phyloP scores from a whole-genome alignment of 2,888 invertebrate species.

The Drosophila mimetica region DNA sequence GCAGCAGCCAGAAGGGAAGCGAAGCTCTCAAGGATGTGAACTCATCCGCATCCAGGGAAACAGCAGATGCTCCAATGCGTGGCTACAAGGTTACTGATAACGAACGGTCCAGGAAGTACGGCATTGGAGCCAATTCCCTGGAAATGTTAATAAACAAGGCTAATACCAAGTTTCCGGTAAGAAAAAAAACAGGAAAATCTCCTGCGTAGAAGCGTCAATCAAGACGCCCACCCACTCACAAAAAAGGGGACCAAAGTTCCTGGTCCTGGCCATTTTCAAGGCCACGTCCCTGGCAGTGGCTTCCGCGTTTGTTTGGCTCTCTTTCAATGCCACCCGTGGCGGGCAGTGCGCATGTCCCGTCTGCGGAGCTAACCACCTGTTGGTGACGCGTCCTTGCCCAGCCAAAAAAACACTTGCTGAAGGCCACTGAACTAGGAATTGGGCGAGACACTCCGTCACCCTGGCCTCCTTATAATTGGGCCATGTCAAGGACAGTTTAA shows the following conservation, averaged over 20 bases:
- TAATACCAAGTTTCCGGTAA: slow-evolving; percentile 83
- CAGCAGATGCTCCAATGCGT: slow-evolving; percentile 63
- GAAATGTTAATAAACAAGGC: slow-evolving; percentile 82
- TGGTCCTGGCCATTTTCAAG: slow-evolving; percentile 68
- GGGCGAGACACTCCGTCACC: slow-evolving; percentile 8
- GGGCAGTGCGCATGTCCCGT: slow-evolving; percentile 58
- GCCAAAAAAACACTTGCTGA: slow-evolving; percentile 23
- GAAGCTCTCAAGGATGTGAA: slow-evolving; percentile 17
- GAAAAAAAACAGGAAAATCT: slow-evolving; percentile 20
- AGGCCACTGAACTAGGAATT: slow-evolving; percentile 58
- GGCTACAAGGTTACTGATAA: slow-evolving; percentile 84
- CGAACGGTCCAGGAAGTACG: slow-evolving; percentile 81
- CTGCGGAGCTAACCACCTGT: slow-evolving; percentile 57
- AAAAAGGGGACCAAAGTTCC: slow-evolving; percentile 10
- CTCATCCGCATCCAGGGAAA: slow-evolving; percentile 27
- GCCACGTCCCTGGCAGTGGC: slow-evolving; percentile 64
- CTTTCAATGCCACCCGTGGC: slow-evolving; percentile 74
- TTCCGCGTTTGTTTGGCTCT: slow-evolving; percentile 60
- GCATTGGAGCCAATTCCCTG: slow-evolving; percentile 83
- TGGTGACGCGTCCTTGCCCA: slow-evolving; percentile 47
- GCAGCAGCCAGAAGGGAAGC: slow-evolving; percentile 12
- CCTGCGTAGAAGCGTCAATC: slow-evolving; percentile 2
- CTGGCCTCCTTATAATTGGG: slow-evolving; percentile 17
- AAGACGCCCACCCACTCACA: slow-evolving; percentile 9
- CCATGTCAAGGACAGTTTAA: slow-evolving; percentile 60